phyloP scores from a whole-genome alignment of 1,140 invertebrate genomes.

The Dreissena rostriformis region DNA sequence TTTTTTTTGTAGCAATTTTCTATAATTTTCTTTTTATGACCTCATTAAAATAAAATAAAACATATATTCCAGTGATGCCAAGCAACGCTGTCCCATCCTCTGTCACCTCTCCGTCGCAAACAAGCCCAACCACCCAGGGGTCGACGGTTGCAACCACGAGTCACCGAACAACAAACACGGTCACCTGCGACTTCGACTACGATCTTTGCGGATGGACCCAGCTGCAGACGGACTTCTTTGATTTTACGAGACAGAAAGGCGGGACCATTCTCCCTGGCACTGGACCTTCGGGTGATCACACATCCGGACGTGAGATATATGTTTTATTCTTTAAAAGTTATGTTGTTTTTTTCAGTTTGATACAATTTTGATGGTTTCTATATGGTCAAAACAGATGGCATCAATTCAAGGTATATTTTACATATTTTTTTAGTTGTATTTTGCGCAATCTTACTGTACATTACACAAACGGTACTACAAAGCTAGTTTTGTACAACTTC shows the following conservation, averaged over 20 bases:
- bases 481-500: no score
- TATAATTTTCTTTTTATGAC: no score
- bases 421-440: background rate
- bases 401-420: background rate
- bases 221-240: constrained; percentile 88
- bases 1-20: no score
- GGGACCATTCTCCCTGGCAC: constrained; percentile 82
- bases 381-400: background rate
- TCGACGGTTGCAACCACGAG: constrained; percentile 31
- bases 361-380: background rate
- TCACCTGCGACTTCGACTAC: constrained; percentile 87
- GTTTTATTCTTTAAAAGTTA: background rate
- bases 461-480: no score
- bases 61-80: constrained; percentile 47
- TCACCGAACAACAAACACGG: constrained; percentile 21
- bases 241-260: constrained; percentile 87
- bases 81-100: constrained; percentile 42
- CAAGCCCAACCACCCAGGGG: constrained; percentile 41
- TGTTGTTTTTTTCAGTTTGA: background rate
- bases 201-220: constrained; percentile 89
- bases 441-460: background rate
- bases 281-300: constrained; percentile 69
- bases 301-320: constrained; percentile 61
- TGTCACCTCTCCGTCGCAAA: constrained; percentile 32
- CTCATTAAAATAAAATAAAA: no score